A percentile compares a stretch with the other conserved stretches of the same genome.
Conservation (phyloP, 2,888 invertebrate genomes). For the Thalpophila matura region DNA sequence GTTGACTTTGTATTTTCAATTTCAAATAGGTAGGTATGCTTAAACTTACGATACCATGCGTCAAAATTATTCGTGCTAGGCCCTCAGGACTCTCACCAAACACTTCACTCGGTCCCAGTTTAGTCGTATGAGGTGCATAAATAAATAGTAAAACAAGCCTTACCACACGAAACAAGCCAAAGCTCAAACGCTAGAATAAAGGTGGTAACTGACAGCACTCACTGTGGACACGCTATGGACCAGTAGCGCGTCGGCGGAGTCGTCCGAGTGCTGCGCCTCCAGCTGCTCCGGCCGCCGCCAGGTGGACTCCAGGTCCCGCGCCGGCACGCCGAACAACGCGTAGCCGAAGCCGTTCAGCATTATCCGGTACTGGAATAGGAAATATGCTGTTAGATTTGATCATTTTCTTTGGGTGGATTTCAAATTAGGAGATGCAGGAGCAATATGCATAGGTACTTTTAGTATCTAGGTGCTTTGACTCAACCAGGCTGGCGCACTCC, state of each 20-base stretch:
- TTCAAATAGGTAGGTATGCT: too few relatives aligned
- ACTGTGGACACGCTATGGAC: constrained; percentile 92
- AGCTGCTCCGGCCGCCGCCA: constrained; percentile 92
- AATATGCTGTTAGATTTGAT: neutral
- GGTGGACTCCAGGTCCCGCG: constrained; percentile 93
- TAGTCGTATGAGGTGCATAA: constrained; percentile 11
- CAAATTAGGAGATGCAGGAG: too few relatives aligned
- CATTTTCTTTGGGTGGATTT: too few relatives aligned
- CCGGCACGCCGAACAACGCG: constrained; percentile 94
- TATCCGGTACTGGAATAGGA: constrained; percentile 94
- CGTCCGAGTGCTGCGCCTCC: constrained; percentile 85
- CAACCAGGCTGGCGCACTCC: too few relatives aligned
- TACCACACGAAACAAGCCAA: constrained; percentile 59
- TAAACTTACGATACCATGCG: too few relatives aligned
- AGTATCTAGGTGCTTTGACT: too few relatives aligned
- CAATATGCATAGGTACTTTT: too few relatives aligned
- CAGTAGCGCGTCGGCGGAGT: constrained; percentile 89
- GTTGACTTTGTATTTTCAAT: too few relatives aligned
- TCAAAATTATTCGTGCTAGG: too few relatives aligned
- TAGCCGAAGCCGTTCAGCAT: constrained; percentile 96
- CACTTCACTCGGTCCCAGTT: neutral
- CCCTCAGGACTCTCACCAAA: constrained; percentile 13
- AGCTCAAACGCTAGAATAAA: constrained; percentile 67
- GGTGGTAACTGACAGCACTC: constrained; percentile 89
- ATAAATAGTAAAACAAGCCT: constrained; percentile 51